phyloP scores from a whole-genome alignment of 2,888 invertebrate genomes.

The Aplocera efformata region DNA sequence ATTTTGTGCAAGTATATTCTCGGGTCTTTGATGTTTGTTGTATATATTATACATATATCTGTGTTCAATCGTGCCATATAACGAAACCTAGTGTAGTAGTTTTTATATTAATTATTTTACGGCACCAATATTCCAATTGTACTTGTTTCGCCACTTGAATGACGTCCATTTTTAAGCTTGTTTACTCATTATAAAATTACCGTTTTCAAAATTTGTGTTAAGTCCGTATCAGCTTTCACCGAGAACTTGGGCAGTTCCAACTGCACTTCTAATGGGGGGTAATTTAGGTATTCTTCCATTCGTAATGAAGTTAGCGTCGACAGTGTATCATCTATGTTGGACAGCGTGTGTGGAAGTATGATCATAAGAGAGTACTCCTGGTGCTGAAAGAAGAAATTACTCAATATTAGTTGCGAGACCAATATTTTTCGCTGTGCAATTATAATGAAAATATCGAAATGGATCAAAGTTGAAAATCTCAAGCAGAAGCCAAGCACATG shows the following conservation, averaged over 20 bases:
- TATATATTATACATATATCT: no score
- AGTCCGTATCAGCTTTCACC: constrained; percentile 56
- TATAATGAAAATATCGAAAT: no score
- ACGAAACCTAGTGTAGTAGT: no score
- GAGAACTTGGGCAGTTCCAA: constrained; percentile 69
- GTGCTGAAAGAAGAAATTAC: constrained; percentile 47
- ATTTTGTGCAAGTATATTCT: no score
- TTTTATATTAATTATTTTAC: no score
- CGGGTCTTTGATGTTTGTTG: no score
- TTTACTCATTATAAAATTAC: constrained; percentile 46
- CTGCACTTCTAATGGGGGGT: constrained; percentile 43
- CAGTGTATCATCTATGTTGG: constrained; percentile 46
- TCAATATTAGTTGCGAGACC: not conserved
- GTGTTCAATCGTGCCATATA: no score
- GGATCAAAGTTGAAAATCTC: no score
- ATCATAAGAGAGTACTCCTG: constrained; percentile 70
- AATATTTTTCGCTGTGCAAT: not conserved
- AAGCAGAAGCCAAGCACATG: no score
- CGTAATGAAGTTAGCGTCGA: constrained; percentile 43
- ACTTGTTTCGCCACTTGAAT: no score
- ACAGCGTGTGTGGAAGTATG: constrained; percentile 56
- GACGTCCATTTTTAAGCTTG: no score
- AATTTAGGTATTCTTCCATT: constrained; percentile 49
- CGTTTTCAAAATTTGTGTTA: constrained; percentile 48
- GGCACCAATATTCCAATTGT: no score